Evolutionary conservation across 2,797 vertebrate genomes (phyloP), one percentile per base, ranked within the genome.

Genomic region (Chelidonichthys spinosus): DNA sequence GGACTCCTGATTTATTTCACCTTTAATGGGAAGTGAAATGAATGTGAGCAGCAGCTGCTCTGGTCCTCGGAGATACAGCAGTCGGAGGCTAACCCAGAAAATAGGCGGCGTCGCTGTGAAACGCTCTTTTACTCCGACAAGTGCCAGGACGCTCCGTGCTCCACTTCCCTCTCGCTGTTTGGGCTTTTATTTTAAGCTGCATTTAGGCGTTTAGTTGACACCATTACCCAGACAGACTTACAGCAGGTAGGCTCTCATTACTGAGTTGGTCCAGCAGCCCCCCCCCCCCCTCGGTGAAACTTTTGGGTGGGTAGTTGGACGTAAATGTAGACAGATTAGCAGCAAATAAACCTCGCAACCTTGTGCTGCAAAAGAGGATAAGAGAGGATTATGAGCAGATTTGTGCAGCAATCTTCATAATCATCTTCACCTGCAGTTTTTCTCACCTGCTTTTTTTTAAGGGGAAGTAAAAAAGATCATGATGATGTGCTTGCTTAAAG

Each of bases 11-110:
- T 94, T 93, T 93, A 94, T 94, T 93, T 94, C 90, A 87, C 89
- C 91, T 92, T 90, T 93, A 94, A 94, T 94, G 90, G 91, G 91
- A 94, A 93, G 91, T 92, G 93, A 94, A 94, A 93, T 93, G 88
- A 93, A 94, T 92, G 90, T 89, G 89, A 92, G 90, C 90, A 93
- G 92, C 92, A 93, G 92, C 92, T 93, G 92, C 89, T 89, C 88
- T 90, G 90, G 78, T 88, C 93, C 90, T 91, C 74, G 43, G 91
- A 93, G 92, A 93, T 92, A 92, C 85, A 87, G 90, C 80, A 53
- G 83, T 82, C 73, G 85, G 81, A 76, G 86, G 82, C 89, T 91
- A 92, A 93, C 89, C 92, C 89, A 90, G 91, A 92, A 92, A 92
- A 90, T 88, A 90, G 87, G 82, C 88, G 53, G 75, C 79, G 62